Base-by-base conservation (phyloP, 37 sponge, comb jelly and placozoan species). In the Amphimedon queenslandica region DNA sequence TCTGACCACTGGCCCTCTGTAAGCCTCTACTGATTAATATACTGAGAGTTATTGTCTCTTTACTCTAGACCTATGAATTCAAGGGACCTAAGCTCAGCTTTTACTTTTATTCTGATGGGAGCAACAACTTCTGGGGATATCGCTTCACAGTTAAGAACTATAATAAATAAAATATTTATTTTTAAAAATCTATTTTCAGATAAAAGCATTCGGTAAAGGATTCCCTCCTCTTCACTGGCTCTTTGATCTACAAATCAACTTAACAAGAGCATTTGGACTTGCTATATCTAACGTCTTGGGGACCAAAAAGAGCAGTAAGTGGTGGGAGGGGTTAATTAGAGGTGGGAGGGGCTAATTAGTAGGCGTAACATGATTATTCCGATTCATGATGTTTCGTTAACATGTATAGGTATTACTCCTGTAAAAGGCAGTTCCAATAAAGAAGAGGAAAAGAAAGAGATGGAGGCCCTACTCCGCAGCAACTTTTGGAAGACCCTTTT, bases 401-500 rank as follows among this genome's bases (percentile, higher is more conserved):
- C n/a, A n/a, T n/a, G n/a, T n/a, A n/a, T 13, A 47, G 13, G 13
- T 13, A 47, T 47, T 47, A 13, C 13, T 47, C 13, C 51, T 47
- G 8, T 47, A 47, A 18, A 47, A 13, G 8, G 51, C 8, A 47
- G 51, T 8, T 47, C n/a, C 27, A 42, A 63, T 23, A 38, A 56
- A n/a, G 40, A 53, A 10, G 64, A 77, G 57, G 75, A 74, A 36
- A 51, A 79, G 77, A 70, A 70, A 37, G 77, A 82, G 28, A 82
- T 63, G 37, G 80, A 79, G 39, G 23, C 35, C 32, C 47, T 94
- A 2, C 40, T 80, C 3, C 34, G 77, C 74, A 90, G 88, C 55
- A 76, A 89, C 32, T 64, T 87, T 24, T 89, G 94, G 91, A 86
- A 80, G 82, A 94, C 83, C 0, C 73, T 94, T 32, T 94, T 94